Percentiles rank a stretch among this genome's conserved stretches.
phyloP scores from a whole-genome alignment of 2,113 vertebrate genomes.

The Nematolebias whitei region DNA sequence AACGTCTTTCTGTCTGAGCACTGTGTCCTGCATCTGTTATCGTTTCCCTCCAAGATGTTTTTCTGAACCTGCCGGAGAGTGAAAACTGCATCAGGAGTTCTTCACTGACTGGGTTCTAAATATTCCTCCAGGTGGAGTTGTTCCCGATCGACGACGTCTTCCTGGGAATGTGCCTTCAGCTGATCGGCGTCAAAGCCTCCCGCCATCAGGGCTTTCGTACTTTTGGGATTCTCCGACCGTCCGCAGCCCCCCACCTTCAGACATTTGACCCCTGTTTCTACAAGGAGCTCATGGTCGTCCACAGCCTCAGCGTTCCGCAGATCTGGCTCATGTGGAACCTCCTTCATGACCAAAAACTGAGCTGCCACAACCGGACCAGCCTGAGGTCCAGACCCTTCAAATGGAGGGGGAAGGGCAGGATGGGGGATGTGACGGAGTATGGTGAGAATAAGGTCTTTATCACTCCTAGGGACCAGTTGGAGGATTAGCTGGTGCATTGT shows the following conservation, averaged over 20 bases:
- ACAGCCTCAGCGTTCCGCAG: conserved; percentile 91
- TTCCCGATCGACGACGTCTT: conserved; percentile 98
- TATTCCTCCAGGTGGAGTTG: conserved; percentile 87
- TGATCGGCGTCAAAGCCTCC: conserved; percentile 85
- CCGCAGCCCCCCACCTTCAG: conserved; percentile 90
- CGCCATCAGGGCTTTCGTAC: conserved; percentile 94
- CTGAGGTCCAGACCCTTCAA: conserved; percentile 69
- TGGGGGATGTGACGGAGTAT: conserved; percentile 36
- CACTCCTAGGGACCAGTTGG: conserved; percentile 31
- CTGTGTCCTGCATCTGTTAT: too few relatives aligned
- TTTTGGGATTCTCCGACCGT: conserved; percentile 91
- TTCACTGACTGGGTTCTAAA: not conserved
- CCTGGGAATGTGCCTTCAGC: conserved; percentile 94
- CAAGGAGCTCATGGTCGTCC: conserved; percentile 94
- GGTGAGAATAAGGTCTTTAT: conserved; percentile 49
- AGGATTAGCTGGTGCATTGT: not conserved
- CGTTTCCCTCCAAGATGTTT: too few relatives aligned
- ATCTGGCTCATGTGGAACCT: conserved; percentile 99
- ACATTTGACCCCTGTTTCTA: conserved; percentile 97
- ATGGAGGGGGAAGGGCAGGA: conserved; percentile 64
- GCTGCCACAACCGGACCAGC: conserved; percentile 80
- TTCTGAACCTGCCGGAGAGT: not conserved
- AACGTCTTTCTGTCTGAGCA: too few relatives aligned
- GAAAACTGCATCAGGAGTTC: too few relatives aligned
- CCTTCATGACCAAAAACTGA: conserved; percentile 85